A percentile compares a stretch with the other conserved stretches of the same genome.
Conservation (phyloP, 30 jellyfish, hydroid and myxozoan genomes). For the Calvadosia cruxmelitensis region DNA sequence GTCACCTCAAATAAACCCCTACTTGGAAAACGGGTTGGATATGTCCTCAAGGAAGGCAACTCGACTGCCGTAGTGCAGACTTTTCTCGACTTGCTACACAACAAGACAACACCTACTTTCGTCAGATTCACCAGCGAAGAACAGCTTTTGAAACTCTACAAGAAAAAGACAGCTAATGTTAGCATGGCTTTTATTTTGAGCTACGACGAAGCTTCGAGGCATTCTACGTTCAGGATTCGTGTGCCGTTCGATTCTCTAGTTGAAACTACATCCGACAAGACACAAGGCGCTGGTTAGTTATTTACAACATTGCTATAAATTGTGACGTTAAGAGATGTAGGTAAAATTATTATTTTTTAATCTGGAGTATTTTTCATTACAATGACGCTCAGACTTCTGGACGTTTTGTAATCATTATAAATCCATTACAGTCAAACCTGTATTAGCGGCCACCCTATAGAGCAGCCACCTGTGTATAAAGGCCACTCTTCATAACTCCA, state of each 20-base stretch:
- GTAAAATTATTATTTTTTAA: too few relatives aligned
- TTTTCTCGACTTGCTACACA: background rate
- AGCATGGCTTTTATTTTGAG: conserved; percentile 32
- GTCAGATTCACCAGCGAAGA: conserved; percentile 9
- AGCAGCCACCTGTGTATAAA: too few relatives aligned
- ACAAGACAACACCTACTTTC: conserved; percentile 5
- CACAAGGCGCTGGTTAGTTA: conserved; percentile 12
- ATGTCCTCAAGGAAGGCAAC: background rate
- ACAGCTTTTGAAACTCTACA: conserved; percentile 39
- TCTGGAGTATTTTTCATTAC: too few relatives aligned
- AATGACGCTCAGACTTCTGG: too few relatives aligned
- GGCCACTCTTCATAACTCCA: too few relatives aligned
- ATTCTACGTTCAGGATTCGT: conserved; percentile 27
- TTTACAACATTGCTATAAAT: too few relatives aligned
- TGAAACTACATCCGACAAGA: conserved; percentile 11
- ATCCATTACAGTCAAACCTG: too few relatives aligned
- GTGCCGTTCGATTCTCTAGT: conserved; percentile 38
- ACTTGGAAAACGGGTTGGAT: background rate
- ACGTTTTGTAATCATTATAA: too few relatives aligned
- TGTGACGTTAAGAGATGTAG: too few relatives aligned
- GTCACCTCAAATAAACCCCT: background rate
- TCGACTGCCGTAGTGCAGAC: background rate
- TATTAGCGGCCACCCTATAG: too few relatives aligned
- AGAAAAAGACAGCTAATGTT: conserved; percentile 10
- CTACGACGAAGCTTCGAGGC: conserved; percentile 2